These are phyloP conservation scores for Drosophila sordidapex DNA, from an alignment of 2,888 invertebrate species.

Conservation along the genomic window DNA sequence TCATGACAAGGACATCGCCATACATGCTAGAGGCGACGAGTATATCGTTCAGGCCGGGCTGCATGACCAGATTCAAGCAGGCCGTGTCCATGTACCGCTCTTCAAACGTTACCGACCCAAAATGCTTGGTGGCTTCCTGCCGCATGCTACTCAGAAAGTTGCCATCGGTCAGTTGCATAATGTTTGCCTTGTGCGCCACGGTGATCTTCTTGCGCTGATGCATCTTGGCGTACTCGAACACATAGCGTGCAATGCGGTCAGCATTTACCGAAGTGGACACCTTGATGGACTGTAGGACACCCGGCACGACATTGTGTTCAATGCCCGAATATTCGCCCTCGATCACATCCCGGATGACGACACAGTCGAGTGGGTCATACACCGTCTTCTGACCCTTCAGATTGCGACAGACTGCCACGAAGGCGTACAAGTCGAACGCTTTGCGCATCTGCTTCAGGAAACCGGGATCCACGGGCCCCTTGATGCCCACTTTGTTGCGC, in stretches of 20 bases:
- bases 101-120: conserved; percentile 90
- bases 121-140: conserved; percentile 92
- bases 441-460: conserved; percentile 87
- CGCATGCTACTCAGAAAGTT: conserved; percentile 93
- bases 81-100: conserved; percentile 97
- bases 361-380: conserved; percentile 95
- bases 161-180: conserved; percentile 99
- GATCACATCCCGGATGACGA: conserved; percentile 98
- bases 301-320: conserved; percentile 94
- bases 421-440: conserved; percentile 92
- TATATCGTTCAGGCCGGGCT: conserved; percentile 88
- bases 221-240: conserved; percentile 98
- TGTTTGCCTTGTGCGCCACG: conserved; percentile 99
- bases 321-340: conserved; percentile 99
- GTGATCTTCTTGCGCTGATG: conserved; percentile 97
- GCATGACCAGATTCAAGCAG: conserved; percentile 48
- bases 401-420: conserved; percentile 96
- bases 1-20: conserved; percentile 98
- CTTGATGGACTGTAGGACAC: conserved; percentile 98
- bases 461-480: conserved; percentile 84
- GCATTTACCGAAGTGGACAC: conserved; percentile 96
- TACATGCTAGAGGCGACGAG: conserved; percentile 99
- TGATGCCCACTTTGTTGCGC: conserved; percentile 92
- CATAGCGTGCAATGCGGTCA: conserved; percentile 97
- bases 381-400: conserved; percentile 94